These are phyloP conservation scores for Leuciscus waleckii DNA, from an alignment of 2,797 vertebrate species.

Conservation along the genomic window DNA sequence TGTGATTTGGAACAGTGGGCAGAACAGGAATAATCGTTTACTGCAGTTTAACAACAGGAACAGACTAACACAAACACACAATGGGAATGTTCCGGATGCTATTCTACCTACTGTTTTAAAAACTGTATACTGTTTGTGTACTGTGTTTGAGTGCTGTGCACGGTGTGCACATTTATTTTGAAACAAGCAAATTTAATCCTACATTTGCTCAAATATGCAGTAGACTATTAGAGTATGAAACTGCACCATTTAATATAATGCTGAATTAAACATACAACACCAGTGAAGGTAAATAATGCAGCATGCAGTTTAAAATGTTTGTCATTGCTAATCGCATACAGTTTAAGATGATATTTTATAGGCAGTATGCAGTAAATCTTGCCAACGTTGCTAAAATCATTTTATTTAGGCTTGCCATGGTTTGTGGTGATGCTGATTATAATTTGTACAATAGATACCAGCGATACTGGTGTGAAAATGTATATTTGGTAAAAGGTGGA, in stretches of 20 bases:
- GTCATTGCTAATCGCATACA: not conserved
- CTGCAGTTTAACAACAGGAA: constrained; percentile 34
- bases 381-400: not conserved
- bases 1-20: constrained; percentile 18
- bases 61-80: constrained; percentile 15
- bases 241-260: not conserved
- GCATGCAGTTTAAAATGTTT: not conserved
- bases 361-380: not conserved
- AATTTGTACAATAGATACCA: not conserved
- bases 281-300: not conserved
- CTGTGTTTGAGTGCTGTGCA: not conserved
- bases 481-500: not conserved
- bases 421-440: no score
- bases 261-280: not conserved
- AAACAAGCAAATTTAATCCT: not conserved
- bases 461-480: not conserved
- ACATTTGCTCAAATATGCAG: not conserved
- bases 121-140: no score
- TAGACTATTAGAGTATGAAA: not conserved
- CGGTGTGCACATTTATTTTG: not conserved
- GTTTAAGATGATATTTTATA: not conserved
- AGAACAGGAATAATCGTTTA: constrained; percentile 14
- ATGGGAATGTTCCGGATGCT: not conserved
- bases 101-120: not conserved
- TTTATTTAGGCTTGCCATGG: not conserved